Conservation (phyloP, 1,140 invertebrate species). For the Sitobion miscanthi region DNA sequence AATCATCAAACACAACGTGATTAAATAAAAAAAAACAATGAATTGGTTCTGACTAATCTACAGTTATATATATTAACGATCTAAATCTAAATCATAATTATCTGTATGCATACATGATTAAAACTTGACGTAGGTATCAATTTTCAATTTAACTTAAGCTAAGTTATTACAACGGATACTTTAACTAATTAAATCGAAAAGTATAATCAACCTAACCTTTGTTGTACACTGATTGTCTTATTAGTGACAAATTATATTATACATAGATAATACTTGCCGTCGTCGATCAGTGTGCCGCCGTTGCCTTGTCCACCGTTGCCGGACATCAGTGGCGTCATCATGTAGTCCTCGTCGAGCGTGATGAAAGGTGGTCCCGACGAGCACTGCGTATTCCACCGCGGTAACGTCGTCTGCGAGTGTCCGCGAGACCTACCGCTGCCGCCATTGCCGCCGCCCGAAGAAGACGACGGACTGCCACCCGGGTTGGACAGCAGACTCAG, state of each 20-base stretch:
- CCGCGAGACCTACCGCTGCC: slow-evolving; percentile 66
- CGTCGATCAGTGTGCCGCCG: slow-evolving; percentile 60
- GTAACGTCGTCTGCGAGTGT: slow-evolving; percentile 70
- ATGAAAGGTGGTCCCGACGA: slow-evolving; percentile 72
- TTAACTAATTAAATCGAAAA: no score
- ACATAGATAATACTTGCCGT: slow-evolving; percentile 58
- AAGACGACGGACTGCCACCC: slow-evolving; percentile 59
- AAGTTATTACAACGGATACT: not conserved
- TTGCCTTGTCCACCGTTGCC: slow-evolving; percentile 58
- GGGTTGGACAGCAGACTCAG: slow-evolving; percentile 86
- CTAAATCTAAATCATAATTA: no score
- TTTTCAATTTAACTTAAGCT: not conserved
- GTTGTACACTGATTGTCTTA: not conserved
- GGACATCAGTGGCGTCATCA: slow-evolving; percentile 78
- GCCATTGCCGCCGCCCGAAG: not conserved
- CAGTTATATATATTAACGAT: no score
- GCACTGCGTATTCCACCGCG: slow-evolving; percentile 78
- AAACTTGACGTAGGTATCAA: not conserved
- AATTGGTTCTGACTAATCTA: no score
- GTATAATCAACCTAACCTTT: not conserved
- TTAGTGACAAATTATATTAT: not conserved
- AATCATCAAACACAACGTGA: no score
- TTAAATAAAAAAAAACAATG: no score
- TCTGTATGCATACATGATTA: no score
- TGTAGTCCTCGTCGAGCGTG: slow-evolving; percentile 91